These are phyloP conservation scores for Psittacula echo DNA, from an alignment of 2,797 vertebrate genomes.

Conservation along the genomic window DNA sequence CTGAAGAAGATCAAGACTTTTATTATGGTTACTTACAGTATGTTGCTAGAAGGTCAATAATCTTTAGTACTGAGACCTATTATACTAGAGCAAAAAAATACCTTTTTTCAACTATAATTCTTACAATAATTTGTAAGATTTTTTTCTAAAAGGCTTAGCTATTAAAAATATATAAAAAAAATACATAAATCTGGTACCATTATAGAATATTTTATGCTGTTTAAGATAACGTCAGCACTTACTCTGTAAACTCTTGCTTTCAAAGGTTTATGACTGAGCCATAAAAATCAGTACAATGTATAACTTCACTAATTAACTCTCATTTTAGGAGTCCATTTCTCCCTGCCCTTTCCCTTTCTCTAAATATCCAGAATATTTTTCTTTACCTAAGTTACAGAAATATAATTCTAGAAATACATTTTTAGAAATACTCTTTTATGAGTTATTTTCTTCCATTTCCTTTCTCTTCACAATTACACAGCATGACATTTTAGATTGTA, in stretches of 20 bases:
- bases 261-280: conserved; percentile 11
- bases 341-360: neutral
- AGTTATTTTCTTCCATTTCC: neutral
- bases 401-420: neutral
- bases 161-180: neutral
- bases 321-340: neutral
- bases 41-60: conserved; percentile 14
- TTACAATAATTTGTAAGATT: neutral
- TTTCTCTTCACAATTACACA: neutral
- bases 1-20: conserved; percentile 1
- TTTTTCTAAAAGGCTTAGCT: conserved; percentile 23
- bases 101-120: conserved; percentile 5
- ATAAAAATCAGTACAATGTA: conserved; percentile 20
- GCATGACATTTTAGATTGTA: neutral
- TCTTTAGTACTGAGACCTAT: conserved; percentile 9
- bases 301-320: neutral
- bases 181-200: neutral
- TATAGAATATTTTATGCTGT: conserved; percentile 1
- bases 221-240: conserved; percentile 20
- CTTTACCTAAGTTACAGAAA: neutral
- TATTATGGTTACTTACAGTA: conserved; percentile 1
- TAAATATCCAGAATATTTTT: neutral
- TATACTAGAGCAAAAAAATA: conserved; percentile 11
- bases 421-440: neutral
- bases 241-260: conserved; percentile 32